phyloP scores from a whole-genome alignment of 2,888 invertebrate genomes.

The Gastrophysa polygoni region DNA sequence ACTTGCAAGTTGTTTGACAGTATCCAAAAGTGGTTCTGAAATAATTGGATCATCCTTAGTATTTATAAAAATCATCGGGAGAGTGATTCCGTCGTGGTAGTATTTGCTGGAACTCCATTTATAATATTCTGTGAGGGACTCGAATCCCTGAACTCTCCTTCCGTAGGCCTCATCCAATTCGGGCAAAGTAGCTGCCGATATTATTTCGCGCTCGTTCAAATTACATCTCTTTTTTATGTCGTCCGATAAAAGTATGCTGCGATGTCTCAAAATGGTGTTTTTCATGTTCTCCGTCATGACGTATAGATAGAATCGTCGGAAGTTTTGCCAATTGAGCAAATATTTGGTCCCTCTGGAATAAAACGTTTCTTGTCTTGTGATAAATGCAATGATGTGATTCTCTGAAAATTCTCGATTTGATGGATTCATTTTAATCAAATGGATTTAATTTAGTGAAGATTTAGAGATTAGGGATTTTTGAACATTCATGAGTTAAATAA shows the following conservation, averaged over 20 bases:
- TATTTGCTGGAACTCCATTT: conserved; percentile 83
- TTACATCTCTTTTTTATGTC: conserved; percentile 72
- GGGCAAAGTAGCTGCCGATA: conserved; percentile 84
- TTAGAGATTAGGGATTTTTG: too few species aligned
- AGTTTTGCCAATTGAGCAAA: conserved; percentile 86
- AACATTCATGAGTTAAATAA: too few species aligned
- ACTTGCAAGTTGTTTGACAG: conserved; percentile 79
- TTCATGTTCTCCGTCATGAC: conserved; percentile 93
- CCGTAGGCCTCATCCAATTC: conserved; percentile 92
- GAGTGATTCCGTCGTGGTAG: conserved; percentile 77
- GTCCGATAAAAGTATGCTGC: conserved; percentile 74
- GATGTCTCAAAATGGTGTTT: conserved; percentile 84
- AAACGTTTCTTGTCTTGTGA: too few species aligned
- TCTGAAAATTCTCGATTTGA: too few species aligned
- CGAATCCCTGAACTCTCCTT: conserved; percentile 78
- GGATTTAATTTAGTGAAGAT: too few species aligned
- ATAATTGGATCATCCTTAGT: conserved; percentile 91
- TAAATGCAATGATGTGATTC: too few species aligned
- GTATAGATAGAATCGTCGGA: conserved; percentile 87
- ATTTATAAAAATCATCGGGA: conserved; percentile 91
- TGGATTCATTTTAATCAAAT: too few species aligned
- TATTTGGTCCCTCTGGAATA: conserved; percentile 78
- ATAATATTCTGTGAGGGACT: conserved; percentile 79
- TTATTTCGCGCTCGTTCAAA: conserved; percentile 81
- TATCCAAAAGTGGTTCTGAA: conserved; percentile 75